A percentile compares a stretch with the other conserved stretches of the same genome.
These are phyloP conservation scores for Phalacrocorax aristotelis DNA, from an alignment of 2,113 vertebrate genomes.

Conservation along the genomic window DNA sequence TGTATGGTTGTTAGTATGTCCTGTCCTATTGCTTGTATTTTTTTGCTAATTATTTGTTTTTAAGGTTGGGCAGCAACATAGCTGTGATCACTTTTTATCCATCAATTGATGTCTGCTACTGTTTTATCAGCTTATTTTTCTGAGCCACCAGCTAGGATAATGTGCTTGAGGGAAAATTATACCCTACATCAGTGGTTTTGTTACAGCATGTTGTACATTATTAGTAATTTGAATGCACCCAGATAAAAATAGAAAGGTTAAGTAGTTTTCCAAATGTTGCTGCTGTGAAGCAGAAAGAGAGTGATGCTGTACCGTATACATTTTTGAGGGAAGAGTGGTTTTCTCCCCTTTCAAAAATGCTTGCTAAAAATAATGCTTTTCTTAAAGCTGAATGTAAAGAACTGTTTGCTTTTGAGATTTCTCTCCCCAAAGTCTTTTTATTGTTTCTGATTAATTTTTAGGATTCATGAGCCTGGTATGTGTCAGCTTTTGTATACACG, in stretches of 20 bases:
- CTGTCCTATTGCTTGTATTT: not conserved
- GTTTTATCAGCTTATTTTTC: slow-evolving; percentile 68
- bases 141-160: slow-evolving; percentile 66
- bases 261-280: slow-evolving; percentile 58
- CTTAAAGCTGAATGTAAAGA: not conserved
- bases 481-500: not conserved
- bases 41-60: slow-evolving; percentile 58
- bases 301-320: not conserved
- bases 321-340: not conserved
- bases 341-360: not conserved
- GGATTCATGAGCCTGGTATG: not conserved
- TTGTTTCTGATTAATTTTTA: not conserved
- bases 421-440: not conserved
- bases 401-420: not conserved
- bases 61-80: slow-evolving; percentile 44
- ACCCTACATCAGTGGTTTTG: slow-evolving; percentile 66
- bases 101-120: slow-evolving; percentile 64
- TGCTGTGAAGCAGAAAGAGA: slow-evolving; percentile 47
- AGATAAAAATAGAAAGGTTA: slow-evolving; percentile 71
- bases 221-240: slow-evolving; percentile 68
- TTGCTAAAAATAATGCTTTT: not conserved
- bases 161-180: slow-evolving; percentile 72
- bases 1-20: not conserved
- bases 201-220: slow-evolving; percentile 64
- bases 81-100: slow-evolving; percentile 44